phyloP scores from a whole-genome alignment of 2,797 vertebrate species.

The Sebastes trivittatus region DNA sequence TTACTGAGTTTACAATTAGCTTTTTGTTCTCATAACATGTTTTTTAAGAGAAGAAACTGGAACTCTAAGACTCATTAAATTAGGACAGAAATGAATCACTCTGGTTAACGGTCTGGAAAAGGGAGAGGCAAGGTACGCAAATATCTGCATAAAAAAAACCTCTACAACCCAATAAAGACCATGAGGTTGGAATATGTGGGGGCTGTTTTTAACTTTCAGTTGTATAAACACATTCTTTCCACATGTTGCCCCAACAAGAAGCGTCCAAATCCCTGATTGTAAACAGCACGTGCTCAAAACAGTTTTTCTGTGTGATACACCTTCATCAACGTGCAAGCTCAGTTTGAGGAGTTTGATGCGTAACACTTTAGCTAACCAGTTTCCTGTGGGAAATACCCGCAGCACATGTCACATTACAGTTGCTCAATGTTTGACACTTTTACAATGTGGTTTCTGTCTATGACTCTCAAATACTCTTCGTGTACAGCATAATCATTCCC shows the following conservation, averaged over 20 bases:
- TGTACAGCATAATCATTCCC: background rate
- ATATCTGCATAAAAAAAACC: background rate
- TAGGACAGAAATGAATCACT: background rate
- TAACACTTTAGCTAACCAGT: background rate
- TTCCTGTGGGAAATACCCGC: background rate
- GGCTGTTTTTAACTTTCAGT: background rate
- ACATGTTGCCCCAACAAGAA: background rate
- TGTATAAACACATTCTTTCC: conserved; percentile 3
- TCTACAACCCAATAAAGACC: background rate
- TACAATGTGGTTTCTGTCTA: background rate
- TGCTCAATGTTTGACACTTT: background rate
- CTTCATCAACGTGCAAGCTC: background rate
- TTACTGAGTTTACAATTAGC: background rate
- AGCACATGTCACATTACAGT: background rate
- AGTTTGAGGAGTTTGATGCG: background rate
- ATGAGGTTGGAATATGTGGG: background rate
- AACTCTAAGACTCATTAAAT: background rate
- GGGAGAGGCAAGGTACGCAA: background rate
- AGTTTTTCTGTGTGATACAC: background rate
- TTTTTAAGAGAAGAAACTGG: background rate
- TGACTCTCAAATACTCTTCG: background rate
- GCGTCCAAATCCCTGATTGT: background rate
- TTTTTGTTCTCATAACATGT: background rate
- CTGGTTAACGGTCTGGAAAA: background rate
- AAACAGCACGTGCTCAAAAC: background rate